Evolutionary conservation across 1,140 invertebrate species (phyloP).

Genomic region (Musca domestica): DNA sequence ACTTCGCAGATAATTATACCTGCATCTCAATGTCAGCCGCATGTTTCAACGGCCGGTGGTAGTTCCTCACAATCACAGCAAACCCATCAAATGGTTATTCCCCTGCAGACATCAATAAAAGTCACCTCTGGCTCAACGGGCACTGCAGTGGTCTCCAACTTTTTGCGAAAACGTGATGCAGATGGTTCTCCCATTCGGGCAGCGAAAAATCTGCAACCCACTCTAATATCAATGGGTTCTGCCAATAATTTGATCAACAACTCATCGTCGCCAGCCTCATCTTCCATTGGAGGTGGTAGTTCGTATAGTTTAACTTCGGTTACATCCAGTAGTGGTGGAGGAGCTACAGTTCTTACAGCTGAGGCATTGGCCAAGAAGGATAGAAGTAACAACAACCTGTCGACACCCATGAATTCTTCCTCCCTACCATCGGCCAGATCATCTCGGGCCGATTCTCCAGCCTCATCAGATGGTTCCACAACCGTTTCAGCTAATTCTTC

Average conservation of each 20-base stretch:
- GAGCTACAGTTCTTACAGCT: slow-evolving; percentile 31
- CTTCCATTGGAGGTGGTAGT: slow-evolving; percentile 36
- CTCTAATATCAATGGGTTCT: slow-evolving; percentile 56
- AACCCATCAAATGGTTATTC: slow-evolving; percentile 50
- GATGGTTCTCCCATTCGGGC: slow-evolving; percentile 63
- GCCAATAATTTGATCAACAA: slow-evolving; percentile 33
- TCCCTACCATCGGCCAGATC: slow-evolving; percentile 43
- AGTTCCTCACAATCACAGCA: slow-evolving; percentile 26
- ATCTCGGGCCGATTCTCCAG: slow-evolving; percentile 50
- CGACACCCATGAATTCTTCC: background rate
- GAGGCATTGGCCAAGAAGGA: slow-evolving; percentile 49
- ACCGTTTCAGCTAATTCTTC: slow-evolving; percentile 77
- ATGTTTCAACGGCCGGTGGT: background rate
- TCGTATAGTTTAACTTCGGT: slow-evolving; percentile 25
- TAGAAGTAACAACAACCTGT: slow-evolving; percentile 20
- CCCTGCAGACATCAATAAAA: slow-evolving; percentile 49
- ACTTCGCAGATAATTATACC: slow-evolving; percentile 27
- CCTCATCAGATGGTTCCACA: slow-evolving; percentile 64
- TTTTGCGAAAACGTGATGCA: slow-evolving; percentile 49
- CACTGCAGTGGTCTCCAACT: slow-evolving; percentile 37
- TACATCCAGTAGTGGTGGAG: background rate
- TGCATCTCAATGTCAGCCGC: slow-evolving; percentile 4
- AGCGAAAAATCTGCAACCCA: slow-evolving; percentile 62
- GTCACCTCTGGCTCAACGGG: slow-evolving; percentile 33
- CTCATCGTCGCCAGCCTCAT: slow-evolving; percentile 28